Base-by-base conservation (phyloP, 2,797 vertebrate species). In the Percopsis omiscomaycus region DNA sequence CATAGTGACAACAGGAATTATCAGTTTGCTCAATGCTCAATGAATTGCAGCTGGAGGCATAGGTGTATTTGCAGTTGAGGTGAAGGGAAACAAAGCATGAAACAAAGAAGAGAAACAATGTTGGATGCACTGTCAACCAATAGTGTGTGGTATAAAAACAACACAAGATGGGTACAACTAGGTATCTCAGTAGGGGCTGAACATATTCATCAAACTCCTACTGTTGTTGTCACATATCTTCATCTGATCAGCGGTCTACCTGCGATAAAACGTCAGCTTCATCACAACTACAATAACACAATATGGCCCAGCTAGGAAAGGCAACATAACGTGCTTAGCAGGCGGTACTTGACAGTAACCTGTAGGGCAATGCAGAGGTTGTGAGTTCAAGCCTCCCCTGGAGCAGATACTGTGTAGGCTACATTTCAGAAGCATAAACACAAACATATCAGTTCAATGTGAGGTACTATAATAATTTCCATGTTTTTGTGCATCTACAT, bases 1-100 rank as follows among this genome's bases (percentile, higher is more conserved):
- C 58, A 10, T 9, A 42, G 64, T 73, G 80, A 83, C 71, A 65
- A 68, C 70, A 68, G 75, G 74, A 73, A 80, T 82, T 64, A 84
- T 79, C 57, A 67, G 73, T 86, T 83, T 77, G 69, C 67, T 82
- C 73, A 64, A 71, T 9, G 37, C 37, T 42, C 37, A 9, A 42
- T 42, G 70, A 69, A 74, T 66, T 73, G 66, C 73, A 61, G 80
- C 82, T 74, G 63, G 69, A 45, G 69, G 72, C 78, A 57, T 74
- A 28, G 60, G 50, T 10, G 50, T 56, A 66, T 79, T 82, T 79
- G 68, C 56, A 76, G 77, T 82, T 61, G 64, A 61, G 55, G 42
- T 5, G 22, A 51, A 53, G 9, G 64, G 29, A 46, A 53, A 2
- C 37, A 6, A 42, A 42, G 48, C 48, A 16, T 5, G 15, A 44